Evolutionary conservation across 2,888 invertebrate species (phyloP).

Genomic region (Stenolophus ochropezus): DNA sequence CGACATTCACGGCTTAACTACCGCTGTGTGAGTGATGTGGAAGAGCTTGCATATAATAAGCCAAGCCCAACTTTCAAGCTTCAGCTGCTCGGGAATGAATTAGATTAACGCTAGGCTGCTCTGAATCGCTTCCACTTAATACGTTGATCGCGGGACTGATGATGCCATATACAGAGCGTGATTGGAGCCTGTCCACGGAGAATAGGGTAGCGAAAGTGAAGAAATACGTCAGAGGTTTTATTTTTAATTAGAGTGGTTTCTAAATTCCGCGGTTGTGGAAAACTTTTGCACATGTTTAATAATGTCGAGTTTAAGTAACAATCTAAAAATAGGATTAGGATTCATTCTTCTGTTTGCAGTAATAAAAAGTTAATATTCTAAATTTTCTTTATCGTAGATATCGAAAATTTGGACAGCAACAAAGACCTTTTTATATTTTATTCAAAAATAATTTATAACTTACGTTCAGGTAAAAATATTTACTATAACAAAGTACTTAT

Average conservation of each 20-base stretch:
- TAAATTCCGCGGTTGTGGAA: not conserved
- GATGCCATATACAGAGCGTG: not conserved
- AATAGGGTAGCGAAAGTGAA: not conserved
- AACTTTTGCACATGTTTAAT: no score
- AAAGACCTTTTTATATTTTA: no score
- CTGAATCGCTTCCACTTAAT: not conserved
- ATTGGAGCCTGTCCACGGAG: not conserved
- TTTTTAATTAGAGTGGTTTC: not conserved
- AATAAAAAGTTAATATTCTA: no score
- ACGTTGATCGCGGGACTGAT: not conserved
- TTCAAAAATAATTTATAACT: no score
- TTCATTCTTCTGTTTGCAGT: no score
- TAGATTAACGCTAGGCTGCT: slow-evolving; percentile 11
- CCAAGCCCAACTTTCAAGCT: slow-evolving; percentile 51
- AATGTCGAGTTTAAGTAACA: no score
- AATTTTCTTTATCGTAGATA: no score
- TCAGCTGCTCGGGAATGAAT: slow-evolving; percentile 23
- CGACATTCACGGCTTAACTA: not conserved
- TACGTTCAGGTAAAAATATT: no score
- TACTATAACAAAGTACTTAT: no score
- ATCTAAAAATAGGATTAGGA: no score
- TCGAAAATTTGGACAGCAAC: no score
- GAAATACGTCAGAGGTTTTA: not conserved
- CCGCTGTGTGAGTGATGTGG: slow-evolving; percentile 48
- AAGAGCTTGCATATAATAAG: slow-evolving; percentile 57